Percentiles rank a stretch among this genome's conserved stretches.
These are phyloP conservation scores for Scolopax rusticola DNA, from an alignment of 2,797 vertebrate species.

Conservation along the genomic window DNA sequence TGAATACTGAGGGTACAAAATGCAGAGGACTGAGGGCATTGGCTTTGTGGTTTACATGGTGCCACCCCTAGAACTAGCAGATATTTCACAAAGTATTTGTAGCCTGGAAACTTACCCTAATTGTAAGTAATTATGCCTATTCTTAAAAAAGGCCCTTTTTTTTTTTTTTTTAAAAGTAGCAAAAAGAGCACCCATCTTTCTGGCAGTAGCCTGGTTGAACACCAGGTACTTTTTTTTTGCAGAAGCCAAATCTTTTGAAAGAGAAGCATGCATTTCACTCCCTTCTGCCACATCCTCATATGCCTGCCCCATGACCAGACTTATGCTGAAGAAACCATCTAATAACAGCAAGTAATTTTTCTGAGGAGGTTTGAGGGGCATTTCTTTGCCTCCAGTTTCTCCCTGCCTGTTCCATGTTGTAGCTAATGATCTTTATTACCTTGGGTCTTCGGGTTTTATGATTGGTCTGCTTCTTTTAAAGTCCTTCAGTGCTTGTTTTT, in stretches of 20 bases:
- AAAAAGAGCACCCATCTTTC: not conserved
- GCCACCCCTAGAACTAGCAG: not conserved
- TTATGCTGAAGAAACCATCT: not conserved
- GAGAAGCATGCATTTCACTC: not conserved
- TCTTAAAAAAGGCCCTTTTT: not conserved
- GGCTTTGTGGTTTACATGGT: not conserved
- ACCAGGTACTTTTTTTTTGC: not conserved
- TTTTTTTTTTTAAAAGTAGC: too few relatives aligned
- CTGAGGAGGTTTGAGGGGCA: not conserved
- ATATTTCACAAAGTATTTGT: not conserved
- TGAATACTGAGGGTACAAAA: not conserved
- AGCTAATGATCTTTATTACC: not conserved
- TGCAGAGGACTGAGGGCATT: accelerated
- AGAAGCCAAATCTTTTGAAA: not conserved
- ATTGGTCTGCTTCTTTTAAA: not conserved
- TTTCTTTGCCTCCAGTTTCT: not conserved
- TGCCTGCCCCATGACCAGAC: not conserved
- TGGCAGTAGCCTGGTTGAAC: not conserved
- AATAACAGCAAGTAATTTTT: not conserved
- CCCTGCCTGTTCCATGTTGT: not conserved
- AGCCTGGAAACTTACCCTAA: not conserved
- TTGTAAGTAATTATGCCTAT: not conserved
- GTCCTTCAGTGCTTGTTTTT: not conserved
- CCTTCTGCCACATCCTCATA: not conserved
- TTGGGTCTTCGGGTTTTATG: not conserved